Evolutionary conservation across 1,140 invertebrate species (phyloP), one percentile per base, ranked within the genome.

Genomic region (Thaumetopoea pityocampa): DNA sequence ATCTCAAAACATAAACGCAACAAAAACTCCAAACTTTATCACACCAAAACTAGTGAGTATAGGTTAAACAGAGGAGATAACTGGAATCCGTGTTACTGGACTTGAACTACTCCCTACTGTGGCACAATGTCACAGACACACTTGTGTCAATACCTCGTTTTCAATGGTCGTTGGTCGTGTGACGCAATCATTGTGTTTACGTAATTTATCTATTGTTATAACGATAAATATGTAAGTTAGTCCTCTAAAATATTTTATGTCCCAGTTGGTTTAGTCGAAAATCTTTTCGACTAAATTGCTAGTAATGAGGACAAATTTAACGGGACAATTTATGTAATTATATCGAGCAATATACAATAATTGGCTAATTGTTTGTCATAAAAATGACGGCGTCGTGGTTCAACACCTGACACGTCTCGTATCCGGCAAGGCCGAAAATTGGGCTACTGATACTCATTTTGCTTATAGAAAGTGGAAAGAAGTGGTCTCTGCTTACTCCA

Each of bases 61-160:
- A 40, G 11, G n/a, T n/a, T 23, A 22, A 29, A 10, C 7, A 5
- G 19, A 20, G 26, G 22, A 18, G 24, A 29, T 26, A 36, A 40
- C 36, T 29, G 29, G 24, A 40, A 29, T 29, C 26, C 24, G 29
- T 43, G 20, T 54, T 34, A 54, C 35, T 51, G 34, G 28, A 23
- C 42, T 47, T 57, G 49, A 52, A 41, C 41, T 22, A 43, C 24
- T 34, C 29, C 10, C 14, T n/a, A 43, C 20, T 34, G 15, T 35
- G 41, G 11, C 29, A 32, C 47, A 61, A 52, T 50, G 54, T 58
- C 49, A 57, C 23, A 32, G 20, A 44, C 44, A 38, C 77, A 82
- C 65, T 82, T 82, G 77, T 70, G 60, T 70, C 70, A 77, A 82
- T 67, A 79, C 46, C 43, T 58, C 79, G 72, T 81, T 77, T 71